Conservation (phyloP, 2,113 vertebrate genomes). For the Esox niger region DNA sequence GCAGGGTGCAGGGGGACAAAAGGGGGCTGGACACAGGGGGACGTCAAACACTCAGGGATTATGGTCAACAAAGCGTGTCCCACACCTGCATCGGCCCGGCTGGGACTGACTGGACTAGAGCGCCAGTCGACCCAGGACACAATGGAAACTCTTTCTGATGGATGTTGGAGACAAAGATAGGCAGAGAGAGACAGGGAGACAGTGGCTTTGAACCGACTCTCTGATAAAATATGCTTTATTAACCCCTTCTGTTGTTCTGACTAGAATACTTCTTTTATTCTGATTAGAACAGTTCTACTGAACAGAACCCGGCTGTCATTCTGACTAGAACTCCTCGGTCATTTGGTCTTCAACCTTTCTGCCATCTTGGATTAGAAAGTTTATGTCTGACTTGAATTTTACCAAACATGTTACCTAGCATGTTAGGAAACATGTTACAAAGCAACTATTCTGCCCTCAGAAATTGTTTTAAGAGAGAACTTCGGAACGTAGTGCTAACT, state of each 20-base stretch:
- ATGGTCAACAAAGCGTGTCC: constrained; percentile 91
- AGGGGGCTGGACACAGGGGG: constrained; percentile 91
- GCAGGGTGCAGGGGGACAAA: constrained; percentile 77
- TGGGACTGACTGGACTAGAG: no score
- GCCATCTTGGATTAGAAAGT: no score
- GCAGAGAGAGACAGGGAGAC: no score
- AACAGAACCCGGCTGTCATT: neutral
- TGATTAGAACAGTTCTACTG: constrained; percentile 30
- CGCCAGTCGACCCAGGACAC: constrained; percentile 46
- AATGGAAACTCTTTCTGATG: constrained; percentile 69
- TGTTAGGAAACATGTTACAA: no score
- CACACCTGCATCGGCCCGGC: constrained; percentile 82
- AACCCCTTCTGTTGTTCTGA: constrained; percentile 63
- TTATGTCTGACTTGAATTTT: no score
- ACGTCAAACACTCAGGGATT: constrained; percentile 93
- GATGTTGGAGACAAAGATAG: constrained; percentile 66
- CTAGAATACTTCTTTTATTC: constrained; percentile 39
- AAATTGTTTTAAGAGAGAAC: no score
- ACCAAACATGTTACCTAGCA: no score
- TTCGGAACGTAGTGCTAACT: no score
- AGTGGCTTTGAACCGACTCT: constrained; percentile 61
- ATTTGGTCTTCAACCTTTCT: no score
- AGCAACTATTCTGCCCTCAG: no score
- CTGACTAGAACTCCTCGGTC: no score
- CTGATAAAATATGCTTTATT: constrained; percentile 70